Conservation (phyloP, 2,888 invertebrate genomes). For the Amiota communis region DNA sequence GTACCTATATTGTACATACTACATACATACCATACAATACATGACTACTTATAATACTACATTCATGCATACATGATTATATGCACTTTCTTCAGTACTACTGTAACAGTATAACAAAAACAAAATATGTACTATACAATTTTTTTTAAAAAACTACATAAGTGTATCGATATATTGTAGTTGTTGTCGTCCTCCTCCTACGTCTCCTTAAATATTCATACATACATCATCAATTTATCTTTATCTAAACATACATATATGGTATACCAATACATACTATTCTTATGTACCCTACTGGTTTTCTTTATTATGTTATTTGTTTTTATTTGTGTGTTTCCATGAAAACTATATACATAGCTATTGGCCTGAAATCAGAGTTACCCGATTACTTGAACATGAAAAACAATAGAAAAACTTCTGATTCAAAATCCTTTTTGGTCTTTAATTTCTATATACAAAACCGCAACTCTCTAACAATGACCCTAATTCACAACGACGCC, state of each 20-base stretch:
- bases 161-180: background rate
- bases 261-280: background rate
- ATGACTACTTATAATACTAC: background rate
- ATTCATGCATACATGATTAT: background rate
- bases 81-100: background rate
- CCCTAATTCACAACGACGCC: no score
- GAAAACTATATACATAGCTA: no score
- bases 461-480: no score
- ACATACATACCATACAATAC: conserved; percentile 20
- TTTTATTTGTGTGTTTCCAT: conserved; percentile 11
- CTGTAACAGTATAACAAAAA: background rate
- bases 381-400: no score
- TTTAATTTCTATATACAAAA: no score
- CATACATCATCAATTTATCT: background rate
- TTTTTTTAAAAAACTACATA: conserved; percentile 19
- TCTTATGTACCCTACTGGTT: conserved; percentile 21
- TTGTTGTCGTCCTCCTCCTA: background rate
- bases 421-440: no score
- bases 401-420: no score
- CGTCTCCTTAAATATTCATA: background rate
- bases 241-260: background rate
- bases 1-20: background rate
- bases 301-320: conserved; percentile 11
- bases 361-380: no score
- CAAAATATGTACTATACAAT: background rate